These are phyloP conservation scores for Pelochelys cantorii DNA, from an alignment of 2,797 vertebrate genomes.

Conservation along the genomic window DNA sequence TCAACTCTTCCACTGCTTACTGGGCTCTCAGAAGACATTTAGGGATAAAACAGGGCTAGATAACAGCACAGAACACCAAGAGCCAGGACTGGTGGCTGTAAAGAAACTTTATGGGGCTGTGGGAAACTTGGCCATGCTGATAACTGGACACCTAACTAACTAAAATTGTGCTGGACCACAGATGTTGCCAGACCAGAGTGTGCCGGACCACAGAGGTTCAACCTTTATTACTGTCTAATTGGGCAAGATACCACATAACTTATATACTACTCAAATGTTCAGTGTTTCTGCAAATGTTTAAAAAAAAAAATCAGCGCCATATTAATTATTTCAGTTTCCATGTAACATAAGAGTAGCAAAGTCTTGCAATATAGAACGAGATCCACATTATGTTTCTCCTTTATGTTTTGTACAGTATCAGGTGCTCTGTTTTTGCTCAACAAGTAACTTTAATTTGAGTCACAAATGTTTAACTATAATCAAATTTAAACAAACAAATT, in stretches of 20 bases:
- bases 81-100: no score
- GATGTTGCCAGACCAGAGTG: no score
- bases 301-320: neutral
- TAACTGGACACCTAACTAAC: no score
- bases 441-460: neutral
- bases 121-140: no score
- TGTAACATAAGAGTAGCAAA: neutral
- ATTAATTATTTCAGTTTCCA: neutral
- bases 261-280: neutral
- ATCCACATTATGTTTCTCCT: neutral
- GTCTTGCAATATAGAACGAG: neutral
- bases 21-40: no score
- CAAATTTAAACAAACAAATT: neutral
- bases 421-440: neutral
- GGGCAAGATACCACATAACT: neutral
- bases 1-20: no score
- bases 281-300: neutral
- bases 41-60: no score
- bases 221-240: neutral
- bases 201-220: no score
- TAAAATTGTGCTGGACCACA: no score
- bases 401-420: neutral
- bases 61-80: no score
- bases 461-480: rapidly evolving
- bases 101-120: no score